phyloP scores from a whole-genome alignment of 2,113 vertebrate species.

The Pangasianodon gigas region DNA sequence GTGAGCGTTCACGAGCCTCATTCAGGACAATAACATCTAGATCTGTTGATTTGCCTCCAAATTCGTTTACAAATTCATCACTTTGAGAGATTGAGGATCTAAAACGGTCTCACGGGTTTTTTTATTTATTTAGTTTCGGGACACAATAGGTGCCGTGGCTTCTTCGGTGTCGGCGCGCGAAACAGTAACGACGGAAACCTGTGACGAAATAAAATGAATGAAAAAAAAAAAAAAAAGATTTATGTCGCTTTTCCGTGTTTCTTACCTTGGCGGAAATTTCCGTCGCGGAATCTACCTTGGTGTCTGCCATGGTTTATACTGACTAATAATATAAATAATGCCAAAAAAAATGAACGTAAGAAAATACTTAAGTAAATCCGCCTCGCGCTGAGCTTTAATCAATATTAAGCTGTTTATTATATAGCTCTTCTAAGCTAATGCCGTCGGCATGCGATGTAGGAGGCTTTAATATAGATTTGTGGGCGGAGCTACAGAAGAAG shows the following conservation, averaged over 20 bases:
- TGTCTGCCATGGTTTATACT: conserved; percentile 83
- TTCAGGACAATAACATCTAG: conserved; percentile 68
- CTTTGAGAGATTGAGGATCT: background rate
- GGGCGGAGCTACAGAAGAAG: conserved; percentile 65
- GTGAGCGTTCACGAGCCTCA: conserved; percentile 5
- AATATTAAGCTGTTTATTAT: background rate
- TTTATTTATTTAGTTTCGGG: background rate
- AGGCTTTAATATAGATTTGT: conserved; percentile 68
- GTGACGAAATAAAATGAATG: conserved; percentile 24
- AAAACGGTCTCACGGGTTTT: background rate
- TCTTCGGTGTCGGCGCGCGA: background rate
- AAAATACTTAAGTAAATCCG: background rate
- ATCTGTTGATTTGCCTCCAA: conserved; percentile 33
- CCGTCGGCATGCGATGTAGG: conserved; percentile 66
- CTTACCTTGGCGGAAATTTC: conserved; percentile 91
- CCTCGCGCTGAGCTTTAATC: background rate
- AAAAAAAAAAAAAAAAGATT: background rate
- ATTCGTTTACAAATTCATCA: too few relatives aligned
- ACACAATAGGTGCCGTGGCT: background rate
- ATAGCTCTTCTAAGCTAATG: conserved; percentile 52
- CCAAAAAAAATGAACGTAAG: conserved; percentile 61
- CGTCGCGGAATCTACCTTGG: conserved; percentile 82
- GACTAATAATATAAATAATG: conserved; percentile 61
- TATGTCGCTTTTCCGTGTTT: background rate
- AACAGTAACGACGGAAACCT: background rate